Evolutionary conservation across 2,888 invertebrate species (phyloP).

Genomic region (Chloroclysta siterata): DNA sequence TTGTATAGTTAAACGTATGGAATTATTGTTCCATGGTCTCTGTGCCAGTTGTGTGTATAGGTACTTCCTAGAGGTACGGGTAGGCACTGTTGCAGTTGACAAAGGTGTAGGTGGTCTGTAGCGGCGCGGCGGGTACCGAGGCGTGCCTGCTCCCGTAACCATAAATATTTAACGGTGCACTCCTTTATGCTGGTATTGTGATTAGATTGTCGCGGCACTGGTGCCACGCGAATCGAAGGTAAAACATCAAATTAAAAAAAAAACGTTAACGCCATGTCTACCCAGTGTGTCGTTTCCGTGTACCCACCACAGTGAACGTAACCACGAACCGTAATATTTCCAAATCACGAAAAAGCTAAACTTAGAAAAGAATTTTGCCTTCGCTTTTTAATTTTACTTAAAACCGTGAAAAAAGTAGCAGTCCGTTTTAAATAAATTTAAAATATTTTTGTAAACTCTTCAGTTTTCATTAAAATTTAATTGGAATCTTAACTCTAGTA

Average conservation of each 20-base stretch:
- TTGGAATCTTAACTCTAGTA: not conserved
- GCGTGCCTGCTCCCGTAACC: constrained; percentile 68
- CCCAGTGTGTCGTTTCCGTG: constrained; percentile 50
- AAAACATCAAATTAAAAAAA: constrained; percentile 65
- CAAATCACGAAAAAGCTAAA: constrained; percentile 39
- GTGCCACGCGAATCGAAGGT: constrained; percentile 64
- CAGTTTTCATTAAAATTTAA: constrained; percentile 5
- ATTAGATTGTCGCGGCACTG: constrained; percentile 71
- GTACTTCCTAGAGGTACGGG: constrained; percentile 20
- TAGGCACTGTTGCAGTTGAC: constrained; percentile 43
- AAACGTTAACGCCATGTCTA: constrained; percentile 56
- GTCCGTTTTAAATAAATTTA: constrained; percentile 5
- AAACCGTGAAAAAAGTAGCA: not conserved
- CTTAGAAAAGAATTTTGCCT: constrained; percentile 23
- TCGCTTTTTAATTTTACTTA: constrained; percentile 3
- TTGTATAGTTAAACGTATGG: constrained; percentile 19
- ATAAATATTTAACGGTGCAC: constrained; percentile 79
- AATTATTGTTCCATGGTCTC: constrained; percentile 28
- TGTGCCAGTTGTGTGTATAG: constrained; percentile 13
- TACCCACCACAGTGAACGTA: constrained; percentile 37
- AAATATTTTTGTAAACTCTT: constrained; percentile 5
- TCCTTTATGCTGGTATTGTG: constrained; percentile 70
- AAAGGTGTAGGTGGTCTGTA: constrained; percentile 53
- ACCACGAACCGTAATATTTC: constrained; percentile 44
- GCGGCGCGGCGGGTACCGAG: constrained; percentile 62